Percentiles rank a stretch among this genome's conserved stretches.
Conservation (phyloP, 2,797 vertebrate species). For the Sebastes hubbsi region DNA sequence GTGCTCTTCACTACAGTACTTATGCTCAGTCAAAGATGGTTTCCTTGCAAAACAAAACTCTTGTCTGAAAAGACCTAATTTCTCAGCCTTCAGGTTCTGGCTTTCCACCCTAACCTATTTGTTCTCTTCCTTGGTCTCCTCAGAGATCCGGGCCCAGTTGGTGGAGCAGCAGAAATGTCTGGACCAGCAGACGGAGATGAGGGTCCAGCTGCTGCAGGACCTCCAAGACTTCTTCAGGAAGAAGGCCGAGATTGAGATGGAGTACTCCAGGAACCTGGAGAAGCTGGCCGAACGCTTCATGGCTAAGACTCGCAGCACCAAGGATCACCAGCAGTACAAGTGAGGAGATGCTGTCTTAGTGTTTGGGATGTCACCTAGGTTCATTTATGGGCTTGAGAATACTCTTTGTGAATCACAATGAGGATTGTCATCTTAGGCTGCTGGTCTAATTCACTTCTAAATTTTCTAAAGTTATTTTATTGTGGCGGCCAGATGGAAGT, state of each 20-base stretch:
- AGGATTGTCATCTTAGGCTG: not conserved
- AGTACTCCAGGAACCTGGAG: constrained; percentile 97
- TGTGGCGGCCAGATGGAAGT: constrained; percentile 14
- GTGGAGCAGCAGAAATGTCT: constrained; percentile 98
- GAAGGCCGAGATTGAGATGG: constrained; percentile 97
- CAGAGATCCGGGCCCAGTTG: constrained; percentile 95
- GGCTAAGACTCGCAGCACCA: constrained; percentile 98
- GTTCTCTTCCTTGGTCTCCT: constrained; percentile 37
- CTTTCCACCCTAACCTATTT: constrained; percentile 40
- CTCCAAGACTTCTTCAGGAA: constrained; percentile 99
- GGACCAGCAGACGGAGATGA: constrained; percentile 98
- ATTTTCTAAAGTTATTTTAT: not conserved
- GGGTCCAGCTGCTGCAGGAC: constrained; percentile 96
- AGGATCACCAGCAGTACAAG: constrained; percentile 99
- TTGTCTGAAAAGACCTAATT: not conserved
- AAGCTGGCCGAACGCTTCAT: constrained; percentile 98
- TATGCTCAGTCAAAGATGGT: not conserved
- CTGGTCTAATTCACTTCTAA: not conserved
- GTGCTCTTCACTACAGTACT: not conserved
- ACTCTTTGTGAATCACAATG: not conserved
- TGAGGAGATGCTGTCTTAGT: constrained; percentile 66
- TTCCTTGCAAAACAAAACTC: not conserved
- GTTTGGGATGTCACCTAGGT: not conserved
- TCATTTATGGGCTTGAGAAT: not conserved
- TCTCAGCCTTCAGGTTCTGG: not conserved